Percentiles rank a stretch among this genome's conserved stretches.
Conservation (phyloP, 2,888 invertebrate species). For the Zelleria hepariella region DNA sequence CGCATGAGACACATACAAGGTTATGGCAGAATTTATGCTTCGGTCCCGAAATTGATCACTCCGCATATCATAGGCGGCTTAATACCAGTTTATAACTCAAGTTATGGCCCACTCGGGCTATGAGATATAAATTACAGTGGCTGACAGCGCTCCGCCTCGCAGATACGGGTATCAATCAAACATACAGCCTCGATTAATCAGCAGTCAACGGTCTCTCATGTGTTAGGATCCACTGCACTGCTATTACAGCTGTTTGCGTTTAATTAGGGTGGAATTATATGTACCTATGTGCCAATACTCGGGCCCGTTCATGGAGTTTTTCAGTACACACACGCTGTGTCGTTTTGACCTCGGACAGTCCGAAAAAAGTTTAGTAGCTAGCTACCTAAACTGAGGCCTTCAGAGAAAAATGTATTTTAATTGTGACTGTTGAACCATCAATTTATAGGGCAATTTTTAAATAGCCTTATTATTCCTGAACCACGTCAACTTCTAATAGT, state of each 20-base stretch:
- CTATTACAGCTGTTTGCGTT: slow-evolving; percentile 17
- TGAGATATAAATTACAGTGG: background rate
- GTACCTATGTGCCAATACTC: background rate
- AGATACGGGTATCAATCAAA: background rate
- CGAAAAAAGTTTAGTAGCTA: too few species aligned
- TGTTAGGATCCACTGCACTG: background rate
- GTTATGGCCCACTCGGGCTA: background rate
- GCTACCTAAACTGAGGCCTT: too few species aligned
- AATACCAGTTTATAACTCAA: background rate
- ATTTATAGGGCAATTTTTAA: too few species aligned
- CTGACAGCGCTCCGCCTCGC: background rate
- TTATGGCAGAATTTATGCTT: background rate
- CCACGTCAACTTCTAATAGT: too few species aligned
- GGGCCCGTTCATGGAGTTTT: too few species aligned
- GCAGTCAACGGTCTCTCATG: background rate
- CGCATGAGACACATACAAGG: too few species aligned
- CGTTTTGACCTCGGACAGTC: too few species aligned
- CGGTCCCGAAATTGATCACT: background rate
- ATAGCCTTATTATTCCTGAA: too few species aligned
- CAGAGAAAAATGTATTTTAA: too few species aligned
- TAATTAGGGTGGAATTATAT: slow-evolving; percentile 9
- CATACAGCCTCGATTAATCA: background rate
- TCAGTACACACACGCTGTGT: too few species aligned
- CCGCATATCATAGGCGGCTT: background rate
- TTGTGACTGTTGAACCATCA: too few species aligned